Percentiles rank a stretch among this genome's conserved stretches.
phyloP scores from a whole-genome alignment of 1,140 invertebrate species.

The Bathynomus jamesi region DNA sequence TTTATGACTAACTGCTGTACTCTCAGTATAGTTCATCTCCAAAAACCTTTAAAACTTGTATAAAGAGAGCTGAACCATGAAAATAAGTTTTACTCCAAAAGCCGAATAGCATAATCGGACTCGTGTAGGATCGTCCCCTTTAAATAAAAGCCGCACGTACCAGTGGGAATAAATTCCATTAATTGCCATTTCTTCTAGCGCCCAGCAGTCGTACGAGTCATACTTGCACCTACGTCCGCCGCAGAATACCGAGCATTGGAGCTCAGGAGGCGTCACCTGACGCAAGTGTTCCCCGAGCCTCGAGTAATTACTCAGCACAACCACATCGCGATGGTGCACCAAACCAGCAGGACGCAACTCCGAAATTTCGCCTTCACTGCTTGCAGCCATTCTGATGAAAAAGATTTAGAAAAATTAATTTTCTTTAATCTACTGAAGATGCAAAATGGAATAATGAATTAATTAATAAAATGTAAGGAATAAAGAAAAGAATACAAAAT shows the following conservation, averaged over 20 bases:
- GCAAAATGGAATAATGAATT: no score
- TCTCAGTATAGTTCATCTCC: no score
- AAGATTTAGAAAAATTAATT: no score
- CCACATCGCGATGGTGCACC: constrained; percentile 1
- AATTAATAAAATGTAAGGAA: no score
- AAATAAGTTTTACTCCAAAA: no score
- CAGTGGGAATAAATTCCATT: constrained; percentile 73
- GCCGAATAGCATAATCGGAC: no score
- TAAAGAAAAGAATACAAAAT: no score
- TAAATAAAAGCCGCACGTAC: constrained; percentile 49
- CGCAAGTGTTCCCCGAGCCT: constrained; percentile 27
- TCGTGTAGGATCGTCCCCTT: no score
- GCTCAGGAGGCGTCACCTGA: constrained; percentile 52
- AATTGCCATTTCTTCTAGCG: constrained; percentile 59
- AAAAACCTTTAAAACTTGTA: no score
- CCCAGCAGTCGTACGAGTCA: constrained; percentile 60
- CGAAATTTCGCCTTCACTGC: neutral
- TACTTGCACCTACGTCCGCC: constrained; percentile 73
- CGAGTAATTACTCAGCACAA: constrained; percentile 27
- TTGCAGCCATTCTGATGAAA: neutral
- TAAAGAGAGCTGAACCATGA: no score
- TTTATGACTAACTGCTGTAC: no score
- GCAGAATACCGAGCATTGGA: constrained; percentile 71
- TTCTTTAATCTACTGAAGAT: no score
- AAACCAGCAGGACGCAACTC: constrained; percentile 17